Percentiles rank a stretch among this genome's conserved stretches.
Conservation (phyloP, 2,113 vertebrate genomes). For the Phoxinus phoxinus region DNA sequence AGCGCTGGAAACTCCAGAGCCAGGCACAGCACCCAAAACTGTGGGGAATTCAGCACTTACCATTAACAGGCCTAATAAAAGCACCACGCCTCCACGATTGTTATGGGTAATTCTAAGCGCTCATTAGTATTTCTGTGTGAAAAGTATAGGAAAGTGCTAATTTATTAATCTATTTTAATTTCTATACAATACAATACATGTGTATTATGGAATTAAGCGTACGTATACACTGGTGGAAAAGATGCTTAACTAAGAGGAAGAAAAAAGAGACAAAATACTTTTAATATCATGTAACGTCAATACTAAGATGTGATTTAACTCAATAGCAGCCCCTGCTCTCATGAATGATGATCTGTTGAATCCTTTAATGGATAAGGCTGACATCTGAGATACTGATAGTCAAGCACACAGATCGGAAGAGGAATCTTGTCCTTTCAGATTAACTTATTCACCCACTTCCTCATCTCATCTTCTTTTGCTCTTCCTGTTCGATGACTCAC, state of each 20-base stretch:
- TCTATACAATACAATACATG: constrained; percentile 23
- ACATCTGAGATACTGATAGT: constrained; percentile 7
- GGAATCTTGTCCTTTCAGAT: not conserved
- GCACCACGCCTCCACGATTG: constrained; percentile 57
- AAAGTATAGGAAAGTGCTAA: constrained; percentile 45
- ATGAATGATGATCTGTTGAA: not conserved
- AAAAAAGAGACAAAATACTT: not conserved
- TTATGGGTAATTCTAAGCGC: constrained; percentile 58
- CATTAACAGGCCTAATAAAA: constrained; percentile 60
- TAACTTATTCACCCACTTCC: constrained; percentile 15
- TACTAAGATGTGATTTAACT: constrained; percentile 7
- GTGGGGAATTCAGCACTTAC: constrained; percentile 58
- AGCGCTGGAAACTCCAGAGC: constrained; percentile 52
- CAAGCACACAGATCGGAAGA: not conserved
- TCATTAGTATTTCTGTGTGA: constrained; percentile 55
- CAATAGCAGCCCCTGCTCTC: not conserved
- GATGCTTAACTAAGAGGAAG: constrained; percentile 3
- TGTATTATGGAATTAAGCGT: constrained; percentile 25
- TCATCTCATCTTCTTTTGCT: constrained; percentile 17
- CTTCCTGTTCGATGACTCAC: constrained; percentile 53
- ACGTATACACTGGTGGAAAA: not conserved
- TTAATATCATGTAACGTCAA: not conserved
- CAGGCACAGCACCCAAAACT: constrained; percentile 57
- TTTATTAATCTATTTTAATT: constrained; percentile 54
- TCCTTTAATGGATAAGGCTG: not conserved